Evolutionary conservation across 2,888 invertebrate species (phyloP).

Genomic region (Nebria salina): DNA sequence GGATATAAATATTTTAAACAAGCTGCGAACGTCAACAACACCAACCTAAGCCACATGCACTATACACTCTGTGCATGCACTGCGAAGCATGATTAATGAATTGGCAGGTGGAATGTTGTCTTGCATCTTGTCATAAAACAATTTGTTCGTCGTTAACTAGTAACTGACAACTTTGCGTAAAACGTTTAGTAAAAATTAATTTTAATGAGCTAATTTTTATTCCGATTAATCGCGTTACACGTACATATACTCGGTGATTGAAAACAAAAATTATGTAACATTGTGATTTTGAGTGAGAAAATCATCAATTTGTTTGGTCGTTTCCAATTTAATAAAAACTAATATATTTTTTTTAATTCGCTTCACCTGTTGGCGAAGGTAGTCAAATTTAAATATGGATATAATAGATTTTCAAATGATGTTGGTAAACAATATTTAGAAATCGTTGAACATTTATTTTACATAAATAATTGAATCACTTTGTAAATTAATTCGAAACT

Average conservation of each 20-base stretch:
- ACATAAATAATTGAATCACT: neutral
- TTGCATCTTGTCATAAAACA: conserved; percentile 14
- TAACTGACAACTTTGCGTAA: neutral
- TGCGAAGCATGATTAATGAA: conserved; percentile 1
- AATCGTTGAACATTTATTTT: too few species aligned
- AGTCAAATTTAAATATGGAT: too few species aligned
- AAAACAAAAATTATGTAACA: too few species aligned
- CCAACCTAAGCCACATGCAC: neutral
- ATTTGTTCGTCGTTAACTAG: conserved; percentile 11
- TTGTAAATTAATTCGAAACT: neutral
- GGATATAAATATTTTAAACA: conserved; percentile 19
- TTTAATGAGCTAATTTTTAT: neutral
- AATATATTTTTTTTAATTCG: too few species aligned
- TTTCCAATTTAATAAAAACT: too few species aligned
- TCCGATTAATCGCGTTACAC: too few species aligned
- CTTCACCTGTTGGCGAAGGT: too few species aligned
- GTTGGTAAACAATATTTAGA: too few species aligned
- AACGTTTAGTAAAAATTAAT: neutral
- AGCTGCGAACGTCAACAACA: neutral
- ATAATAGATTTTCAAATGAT: too few species aligned
- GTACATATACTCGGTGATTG: too few species aligned
- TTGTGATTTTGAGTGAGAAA: too few species aligned
- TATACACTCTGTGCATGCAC: neutral
- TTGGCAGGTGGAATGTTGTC: conserved; percentile 3
- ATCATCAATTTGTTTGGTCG: too few species aligned